Base-by-base conservation (phyloP, 2,888 invertebrate species). In the Drosophila leonis region DNA sequence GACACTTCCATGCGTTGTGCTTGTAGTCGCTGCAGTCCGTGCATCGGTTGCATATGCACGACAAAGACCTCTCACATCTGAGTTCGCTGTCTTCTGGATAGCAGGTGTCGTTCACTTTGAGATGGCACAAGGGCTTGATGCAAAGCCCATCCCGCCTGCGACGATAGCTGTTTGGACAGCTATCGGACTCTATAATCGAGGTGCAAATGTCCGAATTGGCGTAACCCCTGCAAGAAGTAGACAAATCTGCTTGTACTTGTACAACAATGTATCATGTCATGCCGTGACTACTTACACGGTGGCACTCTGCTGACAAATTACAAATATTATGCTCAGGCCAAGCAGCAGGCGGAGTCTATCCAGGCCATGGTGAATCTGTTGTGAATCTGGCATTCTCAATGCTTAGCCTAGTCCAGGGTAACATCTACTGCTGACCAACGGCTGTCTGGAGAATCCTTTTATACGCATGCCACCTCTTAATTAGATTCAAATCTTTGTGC, bases 401-500 rank as follows among this genome's bases (percentile, higher is more conserved):
- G 61, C 59, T 64, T 33, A 59, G 52, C 63, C 52, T 57, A n/a
- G 20, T 42, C 48, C 37, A 54, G 37, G 60, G 51, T 27, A 49
- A 60, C 66, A 60, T 54, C 51, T 51, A 64, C 61, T 70, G 56
- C 33, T 52, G 24, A 12, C 15, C 35, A 18, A 20, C 37, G 24
- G 31, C 31, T 7, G 10, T n/a, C 6, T 15, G 41, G 37, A 10
- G 18, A 24, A 15, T 48, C 67, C 67, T 79, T 79, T 72, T 79
- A 79, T 79, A 79, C 52, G 42, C 15, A 9, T 7, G 39, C 15
- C 1, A 12, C 13, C 46, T 29, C 46, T 13, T 73, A 72, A 78
- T 80, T 64, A 24, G 27, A 75, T 83, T 61, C 15, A 70, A 75
- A 74, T 72, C 35, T 72, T 80, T 80, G 73, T 49, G 65, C 79